These are phyloP conservation scores for Eumeta japonica DNA, from an alignment of 1,140 invertebrate species.

Conservation along the genomic window DNA sequence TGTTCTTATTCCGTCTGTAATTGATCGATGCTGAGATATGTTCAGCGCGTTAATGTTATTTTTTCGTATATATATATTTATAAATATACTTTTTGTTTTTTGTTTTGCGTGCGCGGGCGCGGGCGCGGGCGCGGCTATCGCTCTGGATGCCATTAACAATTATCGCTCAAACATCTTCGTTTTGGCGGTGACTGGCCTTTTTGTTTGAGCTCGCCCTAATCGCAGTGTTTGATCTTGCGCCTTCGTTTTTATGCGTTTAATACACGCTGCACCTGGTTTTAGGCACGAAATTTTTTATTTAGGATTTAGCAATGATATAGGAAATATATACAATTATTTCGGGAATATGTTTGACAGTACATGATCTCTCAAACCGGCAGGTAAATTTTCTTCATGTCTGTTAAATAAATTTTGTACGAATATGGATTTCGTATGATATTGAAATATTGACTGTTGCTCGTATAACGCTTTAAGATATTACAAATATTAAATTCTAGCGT, in stretches of 20 bases:
- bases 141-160: conserved; percentile 27
- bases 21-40: conserved; percentile 42
- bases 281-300: not conserved
- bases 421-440: no score
- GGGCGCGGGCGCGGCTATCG: not conserved
- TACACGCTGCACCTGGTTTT: not conserved
- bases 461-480: no score
- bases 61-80: conserved; percentile 13
- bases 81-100: not conserved
- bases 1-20: conserved; percentile 49
- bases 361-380: no score
- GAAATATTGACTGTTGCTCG: no score
- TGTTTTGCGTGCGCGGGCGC: not conserved
- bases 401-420: no score
- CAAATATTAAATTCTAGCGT: no score
- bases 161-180: conserved; percentile 36
- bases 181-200: conserved; percentile 24
- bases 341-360: no score
- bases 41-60: conserved; percentile 26
- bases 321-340: no score
- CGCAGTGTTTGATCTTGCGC: no score
- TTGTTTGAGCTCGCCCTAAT: conserved; percentile 6
- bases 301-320: not conserved
- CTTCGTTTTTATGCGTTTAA: no score
- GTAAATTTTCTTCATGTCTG: no score